Evolutionary conservation across 2,797 vertebrate genomes (phyloP).

Genomic region (Decapterus maruadsi): DNA sequence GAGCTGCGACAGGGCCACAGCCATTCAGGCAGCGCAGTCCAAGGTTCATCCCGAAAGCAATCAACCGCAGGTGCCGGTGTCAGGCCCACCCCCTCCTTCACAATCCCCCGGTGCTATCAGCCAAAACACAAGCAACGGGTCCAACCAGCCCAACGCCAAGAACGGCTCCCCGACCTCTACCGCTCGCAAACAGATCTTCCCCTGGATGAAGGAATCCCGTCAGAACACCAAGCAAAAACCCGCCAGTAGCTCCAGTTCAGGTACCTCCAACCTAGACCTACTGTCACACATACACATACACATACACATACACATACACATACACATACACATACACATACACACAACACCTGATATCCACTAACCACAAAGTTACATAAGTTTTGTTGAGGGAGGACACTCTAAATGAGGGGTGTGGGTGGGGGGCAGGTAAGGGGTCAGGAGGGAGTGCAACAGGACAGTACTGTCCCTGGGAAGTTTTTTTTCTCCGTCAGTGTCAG

Average conservation of each 20-base stretch:
- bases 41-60: conserved; percentile 87
- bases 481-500: conserved; percentile 10
- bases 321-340: conserved; percentile 5
- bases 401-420: not conserved
- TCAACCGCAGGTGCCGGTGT: conserved; percentile 83
- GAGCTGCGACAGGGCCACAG: conserved; percentile 91
- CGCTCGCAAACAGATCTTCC: conserved; percentile 95
- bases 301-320: conserved; percentile 13
- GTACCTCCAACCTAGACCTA: conserved; percentile 78
- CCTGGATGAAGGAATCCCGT: conserved; percentile 99
- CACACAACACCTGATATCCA: conserved; percentile 14
- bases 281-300: conserved; percentile 15
- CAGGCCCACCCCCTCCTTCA: conserved; percentile 83
- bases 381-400: conserved; percentile 22
- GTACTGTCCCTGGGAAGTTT: conserved; percentile 15
- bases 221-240: conserved; percentile 99
- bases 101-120: conserved; percentile 88
- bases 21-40: conserved; percentile 88
- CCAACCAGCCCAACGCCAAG: conserved; percentile 88
- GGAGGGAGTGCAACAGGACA: conserved; percentile 14
- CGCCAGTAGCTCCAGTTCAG: conserved; percentile 95
- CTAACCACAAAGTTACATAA: conserved; percentile 33
- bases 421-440: conserved; percentile 26
- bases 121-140: conserved; percentile 90
- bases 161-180: conserved; percentile 90